A percentile compares a stretch with the other conserved stretches of the same genome.
Evolutionary conservation across 1,140 invertebrate genomes (phyloP).

Genomic region (Euglossa dilemma): DNA sequence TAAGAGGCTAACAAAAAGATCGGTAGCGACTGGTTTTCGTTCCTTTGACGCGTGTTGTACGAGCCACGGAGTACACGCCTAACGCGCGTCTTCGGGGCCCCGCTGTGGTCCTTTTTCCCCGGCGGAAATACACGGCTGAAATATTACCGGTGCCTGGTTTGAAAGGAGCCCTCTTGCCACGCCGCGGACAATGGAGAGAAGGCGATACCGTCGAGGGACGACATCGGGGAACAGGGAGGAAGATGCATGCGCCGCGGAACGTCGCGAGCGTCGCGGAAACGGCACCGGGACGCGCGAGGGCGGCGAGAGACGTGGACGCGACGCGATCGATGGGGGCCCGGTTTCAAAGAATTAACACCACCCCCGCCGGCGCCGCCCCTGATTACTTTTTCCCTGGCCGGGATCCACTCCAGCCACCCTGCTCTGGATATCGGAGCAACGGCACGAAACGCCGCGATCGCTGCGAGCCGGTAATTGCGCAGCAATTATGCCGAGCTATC

Average conservation of each 20-base stretch:
- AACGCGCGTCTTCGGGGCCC: not conserved
- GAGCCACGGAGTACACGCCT: conserved; percentile 2
- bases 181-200: not conserved
- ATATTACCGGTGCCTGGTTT: conserved; percentile 56
- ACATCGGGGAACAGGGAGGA: conserved; percentile 23
- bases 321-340: conserved; percentile 6
- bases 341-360: conserved; percentile 37
- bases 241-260: too few species aligned
- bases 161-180: conserved; percentile 20
- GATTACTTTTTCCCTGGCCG: conserved; percentile 34
- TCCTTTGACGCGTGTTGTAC: conserved; percentile 23
- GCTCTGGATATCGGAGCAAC: conserved; percentile 16
- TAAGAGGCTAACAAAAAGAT: not conserved
- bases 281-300: not conserved
- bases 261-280: not conserved
- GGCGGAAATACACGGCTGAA: conserved; percentile 37
- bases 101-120: not conserved
- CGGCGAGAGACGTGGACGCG: conserved; percentile 8
- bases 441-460: conserved; percentile 24
- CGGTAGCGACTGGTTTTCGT: not conserved
- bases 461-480: conserved; percentile 56
- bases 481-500: conserved; percentile 67
- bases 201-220: conserved; percentile 29
- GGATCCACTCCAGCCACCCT: conserved; percentile 11
- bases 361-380: not conserved